Percentiles rank a stretch among this genome's conserved stretches.
These are phyloP conservation scores for Hormaphis cornu DNA, from an alignment of 1,140 invertebrate genomes.

Conservation along the genomic window DNA sequence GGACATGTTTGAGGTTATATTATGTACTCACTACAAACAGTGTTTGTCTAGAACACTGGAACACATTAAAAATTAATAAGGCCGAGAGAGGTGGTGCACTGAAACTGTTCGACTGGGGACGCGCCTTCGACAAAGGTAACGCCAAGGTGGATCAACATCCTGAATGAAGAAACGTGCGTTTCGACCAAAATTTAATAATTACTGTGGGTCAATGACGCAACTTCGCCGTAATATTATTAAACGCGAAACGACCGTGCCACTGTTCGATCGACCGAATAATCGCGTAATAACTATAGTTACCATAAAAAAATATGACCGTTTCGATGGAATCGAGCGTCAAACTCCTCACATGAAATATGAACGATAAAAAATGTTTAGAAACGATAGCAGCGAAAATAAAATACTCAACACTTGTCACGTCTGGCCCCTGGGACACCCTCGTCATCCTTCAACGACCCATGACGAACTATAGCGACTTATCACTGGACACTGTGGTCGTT, in stretches of 20 bases:
- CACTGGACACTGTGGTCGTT: too few relatives aligned
- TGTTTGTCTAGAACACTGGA: too few relatives aligned
- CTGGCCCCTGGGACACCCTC: conserved; percentile 31
- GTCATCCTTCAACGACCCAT: not conserved
- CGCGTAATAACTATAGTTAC: conserved; percentile 8
- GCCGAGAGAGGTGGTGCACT: too few relatives aligned
- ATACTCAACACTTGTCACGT: conserved; percentile 31
- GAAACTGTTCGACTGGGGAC: too few relatives aligned
- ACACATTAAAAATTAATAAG: too few relatives aligned
- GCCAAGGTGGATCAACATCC: too few relatives aligned
- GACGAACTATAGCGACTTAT: conserved; percentile 12
- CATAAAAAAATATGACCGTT: conserved; percentile 6
- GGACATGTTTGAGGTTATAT: too few relatives aligned
- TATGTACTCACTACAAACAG: too few relatives aligned
- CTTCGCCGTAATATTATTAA: too few relatives aligned
- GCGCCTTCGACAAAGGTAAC: too few relatives aligned
- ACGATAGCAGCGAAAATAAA: conserved; percentile 7
- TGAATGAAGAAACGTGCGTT: not conserved
- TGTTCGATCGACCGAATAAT: too few relatives aligned
- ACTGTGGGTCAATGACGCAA: conserved; percentile 18
- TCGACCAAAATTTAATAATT: not conserved
- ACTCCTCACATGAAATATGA: conserved; percentile 11
- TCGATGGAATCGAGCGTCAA: not conserved
- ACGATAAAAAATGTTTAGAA: conserved; percentile 13
- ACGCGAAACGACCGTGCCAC: too few relatives aligned